phyloP scores from a whole-genome alignment of 1,140 invertebrate genomes.

The Caligus rogercresseyi region DNA sequence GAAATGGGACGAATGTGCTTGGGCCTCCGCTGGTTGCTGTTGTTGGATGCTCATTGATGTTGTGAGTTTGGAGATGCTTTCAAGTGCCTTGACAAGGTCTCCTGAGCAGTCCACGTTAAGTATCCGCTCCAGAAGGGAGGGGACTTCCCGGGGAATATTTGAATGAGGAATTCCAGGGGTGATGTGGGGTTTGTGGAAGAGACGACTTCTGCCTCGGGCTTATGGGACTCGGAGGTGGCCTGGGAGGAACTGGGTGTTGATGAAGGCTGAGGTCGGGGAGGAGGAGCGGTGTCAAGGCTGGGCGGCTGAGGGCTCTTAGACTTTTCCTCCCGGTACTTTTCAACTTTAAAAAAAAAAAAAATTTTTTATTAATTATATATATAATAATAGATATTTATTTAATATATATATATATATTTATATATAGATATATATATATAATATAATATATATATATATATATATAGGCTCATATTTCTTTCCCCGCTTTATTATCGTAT shows the following conservation, averaged over 20 bases:
- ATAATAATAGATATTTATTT: too few species aligned
- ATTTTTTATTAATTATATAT: too few species aligned
- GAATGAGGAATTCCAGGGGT: neutral
- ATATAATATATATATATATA: too few species aligned
- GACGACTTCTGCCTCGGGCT: neutral
- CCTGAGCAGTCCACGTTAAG: neutral
- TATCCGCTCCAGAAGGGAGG: neutral
- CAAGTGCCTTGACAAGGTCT: neutral
- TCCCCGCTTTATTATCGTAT: too few species aligned
- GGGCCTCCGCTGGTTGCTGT: neutral
- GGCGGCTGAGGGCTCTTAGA: neutral
- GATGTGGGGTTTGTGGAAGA: neutral
- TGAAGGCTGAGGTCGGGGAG: neutral
- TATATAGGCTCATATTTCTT: too few species aligned
- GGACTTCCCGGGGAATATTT: neutral
- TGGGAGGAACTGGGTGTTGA: neutral
- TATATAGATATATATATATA: too few species aligned
- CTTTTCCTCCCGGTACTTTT: neutral
- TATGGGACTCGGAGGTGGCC: neutral
- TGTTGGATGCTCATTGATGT: neutral
- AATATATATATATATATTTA: too few species aligned
- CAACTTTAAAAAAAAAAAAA: neutral
- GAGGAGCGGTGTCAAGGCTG: neutral
- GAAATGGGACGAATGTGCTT: neutral
- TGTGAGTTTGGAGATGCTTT: neutral